Evolutionary conservation across 2,888 invertebrate species (phyloP).

Genomic region (Ptilodon capucinus): DNA sequence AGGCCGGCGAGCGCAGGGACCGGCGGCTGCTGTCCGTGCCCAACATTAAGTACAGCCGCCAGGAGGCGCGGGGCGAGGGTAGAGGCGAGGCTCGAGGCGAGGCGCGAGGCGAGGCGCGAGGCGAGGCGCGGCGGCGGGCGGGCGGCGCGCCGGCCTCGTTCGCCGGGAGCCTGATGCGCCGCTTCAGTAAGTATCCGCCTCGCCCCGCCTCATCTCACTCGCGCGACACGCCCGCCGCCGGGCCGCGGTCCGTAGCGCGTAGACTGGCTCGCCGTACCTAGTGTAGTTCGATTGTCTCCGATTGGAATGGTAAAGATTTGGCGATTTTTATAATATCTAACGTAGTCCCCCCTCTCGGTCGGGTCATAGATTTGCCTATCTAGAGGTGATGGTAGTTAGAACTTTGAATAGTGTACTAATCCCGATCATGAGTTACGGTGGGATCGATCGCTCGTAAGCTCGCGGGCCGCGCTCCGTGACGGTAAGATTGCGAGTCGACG

Average conservation of each 20-base stretch:
- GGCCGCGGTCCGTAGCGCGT: conserved; percentile 53
- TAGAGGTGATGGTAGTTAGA: conserved; percentile 75
- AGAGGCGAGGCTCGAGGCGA: conserved; percentile 43
- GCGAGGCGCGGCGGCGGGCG: conserved; percentile 76
- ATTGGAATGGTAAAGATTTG: conserved; percentile 75
- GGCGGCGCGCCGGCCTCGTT: conserved; percentile 79
- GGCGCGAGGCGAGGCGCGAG: conserved; percentile 51
- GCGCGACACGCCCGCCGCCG: conserved; percentile 35
- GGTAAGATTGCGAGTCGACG: conserved; percentile 30
- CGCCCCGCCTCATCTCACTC: conserved; percentile 38
- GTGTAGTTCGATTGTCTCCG: conserved; percentile 59
- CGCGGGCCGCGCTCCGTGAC: conserved; percentile 9
- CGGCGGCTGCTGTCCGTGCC: conserved; percentile 89
- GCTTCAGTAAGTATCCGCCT: conserved; percentile 91
- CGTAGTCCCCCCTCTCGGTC: conserved; percentile 53
- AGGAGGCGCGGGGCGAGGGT: conserved; percentile 74
- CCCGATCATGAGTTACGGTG: conserved; percentile 20
- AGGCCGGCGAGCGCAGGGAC: conserved; percentile 77
- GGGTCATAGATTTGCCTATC: conserved; percentile 54
- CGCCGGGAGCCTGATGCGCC: conserved; percentile 90
- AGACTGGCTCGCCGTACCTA: conserved; percentile 56
- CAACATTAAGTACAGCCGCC: conserved; percentile 85
- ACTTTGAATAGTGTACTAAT: conserved; percentile 37
- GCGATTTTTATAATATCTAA: conserved; percentile 61
- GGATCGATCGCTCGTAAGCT: conserved; percentile 16